A percentile compares a stretch with the other conserved stretches of the same genome.
Conservation (phyloP, 2,888 invertebrate species). For the Brenthis ino region DNA sequence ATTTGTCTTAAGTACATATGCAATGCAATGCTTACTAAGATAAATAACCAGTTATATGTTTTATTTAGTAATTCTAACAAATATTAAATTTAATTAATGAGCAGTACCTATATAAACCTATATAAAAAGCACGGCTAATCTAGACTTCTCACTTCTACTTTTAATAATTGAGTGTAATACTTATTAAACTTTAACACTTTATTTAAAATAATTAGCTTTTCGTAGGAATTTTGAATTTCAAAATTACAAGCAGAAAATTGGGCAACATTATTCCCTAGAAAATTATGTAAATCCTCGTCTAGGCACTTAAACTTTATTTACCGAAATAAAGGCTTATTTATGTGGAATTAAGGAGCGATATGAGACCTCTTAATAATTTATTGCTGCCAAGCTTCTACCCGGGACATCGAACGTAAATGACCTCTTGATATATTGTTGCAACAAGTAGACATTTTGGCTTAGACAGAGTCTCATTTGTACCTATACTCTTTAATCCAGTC, state of each 20-base stretch:
- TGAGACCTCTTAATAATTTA: conserved; percentile 32
- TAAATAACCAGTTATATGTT: too few relatives aligned
- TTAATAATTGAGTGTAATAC: too few relatives aligned
- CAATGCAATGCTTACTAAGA: too few relatives aligned
- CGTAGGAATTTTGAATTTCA: conserved; percentile 23
- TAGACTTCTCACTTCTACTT: too few relatives aligned
- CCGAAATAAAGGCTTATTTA: conserved; percentile 26
- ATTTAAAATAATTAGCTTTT: too few relatives aligned
- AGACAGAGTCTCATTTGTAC: conserved; percentile 7
- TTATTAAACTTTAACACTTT: too few relatives aligned
- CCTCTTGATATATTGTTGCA: conserved; percentile 10
- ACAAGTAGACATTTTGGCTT: neutral
- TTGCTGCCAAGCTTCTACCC: conserved; percentile 19
- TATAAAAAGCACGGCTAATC: too few relatives aligned
- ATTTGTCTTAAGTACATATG: too few relatives aligned
- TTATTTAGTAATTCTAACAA: too few relatives aligned
- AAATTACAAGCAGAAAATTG: neutral
- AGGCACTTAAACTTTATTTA: conserved; percentile 25
- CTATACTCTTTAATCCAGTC: neutral
- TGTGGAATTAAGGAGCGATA: conserved; percentile 16
- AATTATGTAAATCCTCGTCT: conserved; percentile 24
- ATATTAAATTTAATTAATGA: too few relatives aligned
- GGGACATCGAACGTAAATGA: conserved; percentile 22
- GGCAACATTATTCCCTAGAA: neutral
- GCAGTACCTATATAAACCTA: too few relatives aligned